These are phyloP conservation scores for Lysandra bellargus DNA, from an alignment of 2,888 invertebrate genomes.

Conservation along the genomic window DNA sequence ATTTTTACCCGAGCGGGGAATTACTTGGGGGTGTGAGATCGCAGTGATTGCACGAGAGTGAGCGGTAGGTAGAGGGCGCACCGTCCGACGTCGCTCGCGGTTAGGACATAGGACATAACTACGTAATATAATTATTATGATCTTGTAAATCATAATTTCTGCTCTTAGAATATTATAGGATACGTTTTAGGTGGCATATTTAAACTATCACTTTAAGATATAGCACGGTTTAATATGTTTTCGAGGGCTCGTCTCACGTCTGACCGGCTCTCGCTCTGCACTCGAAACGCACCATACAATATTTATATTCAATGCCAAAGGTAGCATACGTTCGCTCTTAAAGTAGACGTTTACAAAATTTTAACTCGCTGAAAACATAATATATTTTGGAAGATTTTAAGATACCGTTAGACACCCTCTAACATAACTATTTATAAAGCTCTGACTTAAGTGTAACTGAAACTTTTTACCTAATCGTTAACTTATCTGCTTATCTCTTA, in stretches of 20 bases:
- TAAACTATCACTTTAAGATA: conserved; percentile 29
- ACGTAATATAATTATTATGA: conserved; percentile 11
- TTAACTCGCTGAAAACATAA: conserved; percentile 47
- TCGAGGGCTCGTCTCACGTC: conserved; percentile 2
- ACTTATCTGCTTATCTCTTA: conserved; percentile 33
- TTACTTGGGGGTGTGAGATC: neutral
- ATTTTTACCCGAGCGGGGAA: conserved; percentile 6
- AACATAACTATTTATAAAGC: conserved; percentile 37
- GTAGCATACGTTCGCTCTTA: conserved; percentile 25
- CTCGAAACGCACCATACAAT: conserved; percentile 24
- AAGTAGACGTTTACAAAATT: conserved; percentile 49
- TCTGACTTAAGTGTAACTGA: conserved; percentile 30
- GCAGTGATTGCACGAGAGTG: conserved; percentile 15
- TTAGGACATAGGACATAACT: conserved; percentile 13
- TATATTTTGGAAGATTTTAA: conserved; percentile 73
- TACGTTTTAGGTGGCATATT: conserved; percentile 26
- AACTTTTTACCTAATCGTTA: conserved; percentile 33
- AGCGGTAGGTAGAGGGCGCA: neutral
- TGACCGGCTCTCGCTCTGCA: conserved; percentile 24
- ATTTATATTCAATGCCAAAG: conserved; percentile 51
- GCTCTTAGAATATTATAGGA: conserved; percentile 29
- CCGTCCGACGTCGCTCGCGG: neutral
- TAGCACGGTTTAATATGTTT: conserved; percentile 30
- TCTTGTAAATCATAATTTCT: conserved; percentile 26
- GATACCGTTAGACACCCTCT: conserved; percentile 69